Evolutionary conservation across 1,140 invertebrate genomes (phyloP).

Genomic region (Whitmania pigra): DNA sequence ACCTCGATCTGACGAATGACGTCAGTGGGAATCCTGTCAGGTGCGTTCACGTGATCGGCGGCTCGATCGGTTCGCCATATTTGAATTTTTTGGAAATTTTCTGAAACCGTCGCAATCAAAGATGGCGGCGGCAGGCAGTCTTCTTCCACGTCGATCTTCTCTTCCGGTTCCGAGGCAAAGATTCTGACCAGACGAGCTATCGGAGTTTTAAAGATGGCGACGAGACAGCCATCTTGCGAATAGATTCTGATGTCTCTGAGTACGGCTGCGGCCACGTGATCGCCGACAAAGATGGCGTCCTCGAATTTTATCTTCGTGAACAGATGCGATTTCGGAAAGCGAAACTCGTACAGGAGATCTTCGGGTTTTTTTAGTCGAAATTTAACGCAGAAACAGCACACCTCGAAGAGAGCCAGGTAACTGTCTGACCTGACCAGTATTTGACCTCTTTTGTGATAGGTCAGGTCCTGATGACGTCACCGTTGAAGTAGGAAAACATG

Average conservation of each 20-base stretch:
- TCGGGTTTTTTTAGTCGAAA: background rate
- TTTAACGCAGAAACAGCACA: background rate
- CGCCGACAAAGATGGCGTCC: background rate
- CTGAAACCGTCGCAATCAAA: no score
- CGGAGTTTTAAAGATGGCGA: background rate
- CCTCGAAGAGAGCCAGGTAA: background rate
- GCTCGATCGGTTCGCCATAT: background rate
- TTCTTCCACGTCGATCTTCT: background rate
- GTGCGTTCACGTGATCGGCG: background rate
- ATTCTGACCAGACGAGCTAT: background rate
- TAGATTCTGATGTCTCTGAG: constrained; percentile 4
- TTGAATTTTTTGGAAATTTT: background rate
- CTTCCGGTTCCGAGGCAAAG: background rate
- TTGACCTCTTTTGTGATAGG: background rate
- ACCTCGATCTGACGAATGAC: background rate
- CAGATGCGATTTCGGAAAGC: background rate
- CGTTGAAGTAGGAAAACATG: background rate
- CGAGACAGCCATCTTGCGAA: background rate
- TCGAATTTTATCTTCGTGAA: background rate
- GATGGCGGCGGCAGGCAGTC: background rate
- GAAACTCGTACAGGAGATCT: background rate
- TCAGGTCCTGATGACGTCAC: constrained; percentile 2
- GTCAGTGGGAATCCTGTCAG: background rate
- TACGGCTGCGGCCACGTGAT: background rate
- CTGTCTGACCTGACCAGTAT: background rate